These are phyloP conservation scores for Arion vulgaris DNA, from an alignment of 1,140 invertebrate species.

Conservation along the genomic window DNA sequence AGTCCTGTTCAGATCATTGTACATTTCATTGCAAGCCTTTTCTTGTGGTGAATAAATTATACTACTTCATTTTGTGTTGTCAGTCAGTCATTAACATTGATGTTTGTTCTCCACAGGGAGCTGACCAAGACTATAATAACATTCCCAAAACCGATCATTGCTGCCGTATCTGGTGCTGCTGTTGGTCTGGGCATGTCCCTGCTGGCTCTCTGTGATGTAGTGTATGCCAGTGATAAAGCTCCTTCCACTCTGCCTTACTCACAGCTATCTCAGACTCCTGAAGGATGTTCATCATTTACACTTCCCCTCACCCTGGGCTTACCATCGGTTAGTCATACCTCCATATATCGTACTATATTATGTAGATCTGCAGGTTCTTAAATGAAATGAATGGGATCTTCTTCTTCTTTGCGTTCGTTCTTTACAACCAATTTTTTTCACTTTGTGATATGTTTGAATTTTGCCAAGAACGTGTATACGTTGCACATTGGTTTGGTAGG, in stretches of 20 bases:
- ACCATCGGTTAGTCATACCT: constrained; percentile 77
- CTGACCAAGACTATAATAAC: constrained; percentile 86
- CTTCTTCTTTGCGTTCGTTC: no score
- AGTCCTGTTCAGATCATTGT: no score
- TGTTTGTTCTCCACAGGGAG: constrained; percentile 71
- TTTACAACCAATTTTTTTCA: neutral
- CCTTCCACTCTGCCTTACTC: constrained; percentile 90
- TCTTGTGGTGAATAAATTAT: no score
- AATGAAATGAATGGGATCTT: neutral
- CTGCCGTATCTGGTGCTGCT: constrained; percentile 92
- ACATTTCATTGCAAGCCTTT: no score
- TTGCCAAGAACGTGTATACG: no score
- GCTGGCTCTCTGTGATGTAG: constrained; percentile 88
- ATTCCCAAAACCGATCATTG: constrained; percentile 92
- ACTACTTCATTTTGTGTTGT: no score
- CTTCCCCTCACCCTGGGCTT: constrained; percentile 87
- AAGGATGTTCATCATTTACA: constrained; percentile 86
- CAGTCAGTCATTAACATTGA: no score
- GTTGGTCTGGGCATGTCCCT: constrained; percentile 90
- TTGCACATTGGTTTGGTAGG: no score
- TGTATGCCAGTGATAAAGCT: constrained; percentile 87
- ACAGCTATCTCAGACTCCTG: constrained; percentile 83
- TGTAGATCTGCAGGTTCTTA: neutral
- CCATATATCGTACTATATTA: neutral
- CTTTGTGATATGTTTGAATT: no score